phyloP scores from a whole-genome alignment of 2,888 invertebrate species.

The Cerastis leucographa region DNA sequence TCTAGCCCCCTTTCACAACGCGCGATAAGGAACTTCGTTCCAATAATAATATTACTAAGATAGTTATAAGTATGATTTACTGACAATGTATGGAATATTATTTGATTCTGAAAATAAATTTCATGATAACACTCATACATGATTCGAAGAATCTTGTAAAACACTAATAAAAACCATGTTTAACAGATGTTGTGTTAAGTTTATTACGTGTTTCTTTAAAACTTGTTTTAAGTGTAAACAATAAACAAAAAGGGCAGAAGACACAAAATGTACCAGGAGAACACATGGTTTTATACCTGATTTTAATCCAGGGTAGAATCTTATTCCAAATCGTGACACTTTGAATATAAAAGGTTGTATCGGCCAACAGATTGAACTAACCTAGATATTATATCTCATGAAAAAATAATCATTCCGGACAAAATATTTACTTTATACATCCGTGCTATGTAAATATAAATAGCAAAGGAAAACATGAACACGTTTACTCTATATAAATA shows the following conservation, averaged over 20 bases:
- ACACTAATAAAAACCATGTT: background rate
- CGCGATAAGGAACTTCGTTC: too few species aligned
- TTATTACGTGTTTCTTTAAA: background rate
- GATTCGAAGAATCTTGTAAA: background rate
- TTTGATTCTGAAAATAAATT: too few species aligned
- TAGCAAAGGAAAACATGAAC: conserved; percentile 15
- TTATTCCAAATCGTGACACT: background rate
- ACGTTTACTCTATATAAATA: conserved; percentile 23
- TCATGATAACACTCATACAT: background rate
- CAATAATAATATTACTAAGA: too few species aligned
- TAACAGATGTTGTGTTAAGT: background rate
- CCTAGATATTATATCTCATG: background rate
- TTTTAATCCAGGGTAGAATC: background rate
- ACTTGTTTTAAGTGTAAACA: background rate
- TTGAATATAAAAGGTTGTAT: background rate
- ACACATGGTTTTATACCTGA: background rate
- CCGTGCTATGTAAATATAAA: conserved; percentile 1
- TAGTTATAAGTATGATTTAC: too few species aligned
- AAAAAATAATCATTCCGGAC: conserved; percentile 9
- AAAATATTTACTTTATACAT: conserved; percentile 7
- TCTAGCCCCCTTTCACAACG: too few species aligned
- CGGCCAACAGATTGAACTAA: background rate
- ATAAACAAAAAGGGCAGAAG: background rate
- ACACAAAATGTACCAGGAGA: background rate
- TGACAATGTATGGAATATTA: too few species aligned